phyloP scores from a whole-genome alignment of 2,113 vertebrate species.

The Periophthalmus modestus region DNA sequence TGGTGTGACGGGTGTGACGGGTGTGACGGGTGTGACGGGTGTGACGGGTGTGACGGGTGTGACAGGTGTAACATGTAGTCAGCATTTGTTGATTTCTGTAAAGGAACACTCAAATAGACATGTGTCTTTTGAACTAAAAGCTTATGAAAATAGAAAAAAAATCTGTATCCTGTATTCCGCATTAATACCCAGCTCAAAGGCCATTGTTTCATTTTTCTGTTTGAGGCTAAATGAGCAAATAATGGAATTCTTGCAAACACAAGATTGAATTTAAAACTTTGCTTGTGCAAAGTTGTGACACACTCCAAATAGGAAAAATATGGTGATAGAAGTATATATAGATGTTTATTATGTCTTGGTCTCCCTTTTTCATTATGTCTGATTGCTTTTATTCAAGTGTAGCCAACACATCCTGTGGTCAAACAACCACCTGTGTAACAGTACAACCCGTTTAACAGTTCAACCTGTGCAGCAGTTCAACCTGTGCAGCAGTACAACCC shows the following conservation, averaged over 20 bases:
- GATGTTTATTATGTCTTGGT: background rate
- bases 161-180: conserved; percentile 38
- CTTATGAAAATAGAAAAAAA: conserved; percentile 13
- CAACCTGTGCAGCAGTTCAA: no score
- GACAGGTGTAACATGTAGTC: background rate
- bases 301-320: background rate
- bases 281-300: background rate
- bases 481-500: no score
- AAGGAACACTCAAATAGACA: background rate
- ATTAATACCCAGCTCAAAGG: conserved; percentile 30
- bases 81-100: background rate
- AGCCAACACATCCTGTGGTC: background rate
- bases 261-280: conserved; percentile 7
- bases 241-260: background rate
- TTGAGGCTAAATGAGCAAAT: background rate
- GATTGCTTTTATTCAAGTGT: background rate
- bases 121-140: conserved; percentile 23
- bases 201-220: conserved; percentile 16
- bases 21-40: no score
- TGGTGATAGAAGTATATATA: no score
- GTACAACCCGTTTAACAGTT: no score
- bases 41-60: no score
- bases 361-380: background rate
- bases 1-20: background rate
- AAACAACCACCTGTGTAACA: no score